A percentile compares a stretch with the other conserved stretches of the same genome.
Conservation (phyloP, 2,888 invertebrate species). For the Labia minor region DNA sequence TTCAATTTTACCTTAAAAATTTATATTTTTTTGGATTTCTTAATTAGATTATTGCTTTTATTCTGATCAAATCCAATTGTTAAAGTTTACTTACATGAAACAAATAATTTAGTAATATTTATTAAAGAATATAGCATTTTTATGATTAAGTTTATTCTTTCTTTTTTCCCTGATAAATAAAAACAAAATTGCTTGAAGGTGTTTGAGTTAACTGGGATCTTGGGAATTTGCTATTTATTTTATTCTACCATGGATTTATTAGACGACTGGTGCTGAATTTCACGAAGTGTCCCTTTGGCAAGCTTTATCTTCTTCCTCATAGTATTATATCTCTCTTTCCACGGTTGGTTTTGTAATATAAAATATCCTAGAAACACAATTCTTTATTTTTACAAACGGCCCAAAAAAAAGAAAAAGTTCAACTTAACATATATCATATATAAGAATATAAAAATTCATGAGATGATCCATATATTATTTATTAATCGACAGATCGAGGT, state of each 20-base stretch:
- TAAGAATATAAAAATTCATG: slow-evolving; percentile 13
- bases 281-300: slow-evolving; percentile 13
- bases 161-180: background rate
- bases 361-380: slow-evolving; percentile 13
- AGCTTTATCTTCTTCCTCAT: background rate
- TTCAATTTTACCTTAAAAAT: no score
- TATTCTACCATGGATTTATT: background rate
- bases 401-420: background rate
- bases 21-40: no score
- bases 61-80: no score
- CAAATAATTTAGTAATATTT: no score
- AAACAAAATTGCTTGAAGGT: background rate
- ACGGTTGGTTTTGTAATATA: slow-evolving; percentile 5
- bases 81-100: no score
- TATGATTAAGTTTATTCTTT: background rate
- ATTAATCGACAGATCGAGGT: slow-evolving; percentile 7
- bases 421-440: slow-evolving; percentile 7
- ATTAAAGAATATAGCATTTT: no score
- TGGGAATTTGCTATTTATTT: slow-evolving; percentile 6
- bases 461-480: slow-evolving; percentile 1
- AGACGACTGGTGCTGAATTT: background rate
- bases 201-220: background rate
- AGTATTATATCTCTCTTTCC: background rate
- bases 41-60: no score
- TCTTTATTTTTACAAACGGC: slow-evolving; percentile 13